Evolutionary conservation across 2,113 vertebrate species (phyloP), one percentile per base, ranked within the genome.

Genomic region (Tenebrosternarchus preto): DNA sequence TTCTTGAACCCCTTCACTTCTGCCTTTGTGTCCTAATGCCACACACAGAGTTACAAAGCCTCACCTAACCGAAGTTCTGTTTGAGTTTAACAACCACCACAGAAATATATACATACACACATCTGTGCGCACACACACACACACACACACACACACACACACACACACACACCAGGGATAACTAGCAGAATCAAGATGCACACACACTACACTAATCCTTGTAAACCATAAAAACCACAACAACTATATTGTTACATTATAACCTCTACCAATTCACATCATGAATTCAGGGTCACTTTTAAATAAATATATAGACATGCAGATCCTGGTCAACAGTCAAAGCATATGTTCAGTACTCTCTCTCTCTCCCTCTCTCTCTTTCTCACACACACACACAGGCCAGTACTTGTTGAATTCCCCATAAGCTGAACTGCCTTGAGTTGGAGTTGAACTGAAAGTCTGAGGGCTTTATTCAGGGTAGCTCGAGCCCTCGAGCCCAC

Each of bases 21-120:
- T 61, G 50, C 4, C 27, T 33, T 60, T 69, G 22, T 76, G 29
- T 71, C 68, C 61, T 24, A 20, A 22, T 68, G 39, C 76, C 85
- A 80, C 85, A 86, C 77, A 82, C 59, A 67, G 20, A 57, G 57
- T 39, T 39, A 50, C 69, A 12, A 77, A 81, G 25, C 60, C 19
- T 55, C 55, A 57, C 72, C 72, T 59, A 73, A 57, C 27, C 29
- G 27, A 2, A 29, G 46, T 56, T 53, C 36, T 31, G 20, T 43
- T 56, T 8, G 25, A 70, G 76, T 60, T 22, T 74, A 29, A 53
- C 17, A n/a, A 61, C 78, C 70, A 57, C 57, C 39, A 39, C 27
- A 39, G 24, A 16, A 25, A 73, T 29, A 24, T 20, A 1, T n/a
- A 59, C 33, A 24, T 20, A 1, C 29, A 59, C 33, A 53, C 16